Evolutionary conservation across 1,140 invertebrate species (phyloP).

Genomic region (Ceratina australensis): DNA sequence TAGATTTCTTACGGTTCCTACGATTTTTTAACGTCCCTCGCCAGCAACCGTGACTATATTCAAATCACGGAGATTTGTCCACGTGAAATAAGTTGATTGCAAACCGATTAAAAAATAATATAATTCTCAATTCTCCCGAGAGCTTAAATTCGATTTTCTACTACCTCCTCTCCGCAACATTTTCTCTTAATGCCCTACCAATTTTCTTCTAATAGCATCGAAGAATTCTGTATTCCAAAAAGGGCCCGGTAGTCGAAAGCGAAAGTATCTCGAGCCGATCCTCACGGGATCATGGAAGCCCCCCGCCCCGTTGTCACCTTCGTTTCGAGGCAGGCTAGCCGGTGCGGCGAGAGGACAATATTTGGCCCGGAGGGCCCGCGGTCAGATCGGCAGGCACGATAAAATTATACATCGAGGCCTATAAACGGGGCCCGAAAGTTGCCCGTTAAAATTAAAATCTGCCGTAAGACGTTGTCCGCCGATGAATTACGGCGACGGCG

Average conservation of each 20-base stretch:
- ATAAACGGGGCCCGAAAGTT: constrained; percentile 71
- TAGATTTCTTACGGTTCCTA: constrained; percentile 58
- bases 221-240: constrained; percentile 1
- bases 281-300: background rate
- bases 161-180: too few relatives aligned
- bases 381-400: constrained; percentile 75
- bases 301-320: constrained; percentile 27
- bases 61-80: too few relatives aligned
- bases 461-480: constrained; percentile 64
- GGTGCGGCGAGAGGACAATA: constrained; percentile 53
- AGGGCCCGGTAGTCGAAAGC: constrained; percentile 16
- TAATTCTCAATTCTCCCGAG: too few relatives aligned
- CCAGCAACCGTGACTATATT: too few relatives aligned
- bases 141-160: too few relatives aligned
- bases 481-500: constrained; percentile 66
- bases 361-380: constrained; percentile 60
- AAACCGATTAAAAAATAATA: too few relatives aligned
- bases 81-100: too few relatives aligned
- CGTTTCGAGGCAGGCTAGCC: constrained; percentile 31
- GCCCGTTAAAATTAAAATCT: constrained; percentile 77
- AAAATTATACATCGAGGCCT: constrained; percentile 76
- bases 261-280: constrained; percentile 35
- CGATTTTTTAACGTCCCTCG: constrained; percentile 8
- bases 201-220: too few relatives aligned
- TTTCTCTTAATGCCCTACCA: too few relatives aligned